Evolutionary conservation across 2,888 invertebrate species (phyloP), one percentile per base, ranked within the genome.

Genomic region (Incurvaria masculella): DNA sequence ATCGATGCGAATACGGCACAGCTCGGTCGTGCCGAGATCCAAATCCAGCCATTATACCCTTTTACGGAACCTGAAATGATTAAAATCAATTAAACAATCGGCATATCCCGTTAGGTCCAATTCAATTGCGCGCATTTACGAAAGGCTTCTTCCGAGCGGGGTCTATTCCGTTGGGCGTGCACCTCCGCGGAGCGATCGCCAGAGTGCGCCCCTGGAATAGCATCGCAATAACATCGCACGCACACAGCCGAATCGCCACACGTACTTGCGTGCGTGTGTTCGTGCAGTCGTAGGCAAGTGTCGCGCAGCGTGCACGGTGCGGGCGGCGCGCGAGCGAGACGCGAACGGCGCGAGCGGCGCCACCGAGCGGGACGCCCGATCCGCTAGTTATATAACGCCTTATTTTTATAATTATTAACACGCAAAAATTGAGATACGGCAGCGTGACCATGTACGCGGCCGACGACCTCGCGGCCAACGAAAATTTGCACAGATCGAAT

Each of bases 371-470:
- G 73, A 71, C 17, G 48, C 8, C 6, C 41, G 38, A 55, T n/a
- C n/a, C n/a, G 40, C 55, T 63, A 64, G 67, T 78, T 78, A 78
- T 74, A 76, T 76, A 78, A 78, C 75, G 72, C 75, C 76, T 78
- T 78, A 76, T 78, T 78, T 76, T 78, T 76, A 76, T 76, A 78
- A 78, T 78, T n/a, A n/a, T n/a, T 78, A 78, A 76, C 78, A 75
- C 70, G 69, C 78, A 75, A 75, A 76, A 78, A 69, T 76, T 72
- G 69, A 74, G 74, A 76, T 75, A 76, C 74, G 68, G 61, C 70
- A 60, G 63, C 61, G 67, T 68, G 78, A 61, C 78, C 78, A 68
- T 78, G 78, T 71, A 61, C 56, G 61, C 68, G 76, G 76, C 52
- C 73, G 72, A 62, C 69, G 76, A 74, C 72, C 76, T 69, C 67